These are phyloP conservation scores for Lepidochrysops patricia DNA, from an alignment of 2,888 invertebrate genomes.

Conservation along the genomic window DNA sequence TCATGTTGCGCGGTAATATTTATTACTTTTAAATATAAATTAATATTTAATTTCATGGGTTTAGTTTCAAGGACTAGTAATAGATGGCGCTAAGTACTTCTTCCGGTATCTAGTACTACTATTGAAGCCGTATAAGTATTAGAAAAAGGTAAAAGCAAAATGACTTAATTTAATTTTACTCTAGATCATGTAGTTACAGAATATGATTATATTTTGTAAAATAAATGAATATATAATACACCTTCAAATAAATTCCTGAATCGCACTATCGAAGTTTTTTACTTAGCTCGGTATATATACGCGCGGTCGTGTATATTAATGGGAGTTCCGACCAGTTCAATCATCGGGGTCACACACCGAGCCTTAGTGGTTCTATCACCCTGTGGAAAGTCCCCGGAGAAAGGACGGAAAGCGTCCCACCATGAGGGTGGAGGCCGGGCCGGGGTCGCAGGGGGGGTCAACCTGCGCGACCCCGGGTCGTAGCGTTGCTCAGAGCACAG, in stretches of 20 bases:
- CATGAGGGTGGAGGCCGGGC: conserved; percentile 47
- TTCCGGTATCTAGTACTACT: background rate
- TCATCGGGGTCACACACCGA: conserved; percentile 63
- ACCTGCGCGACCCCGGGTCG: conserved; percentile 44
- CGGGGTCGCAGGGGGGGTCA: conserved; percentile 48
- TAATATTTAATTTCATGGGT: background rate
- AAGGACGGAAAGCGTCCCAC: conserved; percentile 65
- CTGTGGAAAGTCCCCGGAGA: conserved; percentile 76
- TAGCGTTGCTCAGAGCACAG: conserved; percentile 72
- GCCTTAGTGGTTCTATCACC: conserved; percentile 47
- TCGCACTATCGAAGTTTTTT: conserved; percentile 42
- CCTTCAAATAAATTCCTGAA: conserved; percentile 26
- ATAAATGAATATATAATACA: too few species aligned
- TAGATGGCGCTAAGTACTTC: conserved; percentile 39
- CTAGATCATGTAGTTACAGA: background rate
- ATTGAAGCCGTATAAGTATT: background rate
- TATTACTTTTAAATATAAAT: too few species aligned
- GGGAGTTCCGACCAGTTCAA: conserved; percentile 62
- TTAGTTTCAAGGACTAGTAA: conserved; percentile 12
- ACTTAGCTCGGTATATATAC: conserved; percentile 21
- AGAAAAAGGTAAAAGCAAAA: background rate
- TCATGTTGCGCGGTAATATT: too few species aligned
- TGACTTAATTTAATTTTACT: background rate
- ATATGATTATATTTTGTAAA: background rate
- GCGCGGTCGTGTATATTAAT: fast-evolving